phyloP scores from a whole-genome alignment of 1,140 invertebrate species.

The Brachionus rotundiformis region DNA sequence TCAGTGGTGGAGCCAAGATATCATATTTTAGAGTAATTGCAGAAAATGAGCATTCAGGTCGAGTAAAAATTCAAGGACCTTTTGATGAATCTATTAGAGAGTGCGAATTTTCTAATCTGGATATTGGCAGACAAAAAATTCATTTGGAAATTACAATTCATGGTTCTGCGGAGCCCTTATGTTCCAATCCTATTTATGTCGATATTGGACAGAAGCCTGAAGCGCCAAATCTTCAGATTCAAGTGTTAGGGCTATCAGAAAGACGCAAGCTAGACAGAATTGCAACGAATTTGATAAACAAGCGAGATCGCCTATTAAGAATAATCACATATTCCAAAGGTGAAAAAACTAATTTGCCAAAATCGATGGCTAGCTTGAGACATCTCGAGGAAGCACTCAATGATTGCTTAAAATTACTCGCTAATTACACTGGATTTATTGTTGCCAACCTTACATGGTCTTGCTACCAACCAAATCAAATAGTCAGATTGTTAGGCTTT shows the following conservation, averaged over 20 bases:
- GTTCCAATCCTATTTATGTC: slow-evolving; percentile 59
- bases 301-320: slow-evolving; percentile 58
- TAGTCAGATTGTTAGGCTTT: slow-evolving; percentile 59
- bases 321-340: background rate
- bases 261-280: slow-evolving; percentile 61
- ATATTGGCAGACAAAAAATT: slow-evolving; percentile 40
- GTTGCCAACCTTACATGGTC: slow-evolving; percentile 62
- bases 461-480: slow-evolving; percentile 59
- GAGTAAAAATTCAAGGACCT: slow-evolving; percentile 21
- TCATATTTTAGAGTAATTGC: slow-evolving; percentile 61
- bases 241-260: slow-evolving; percentile 61
- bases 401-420: slow-evolving; percentile 58
- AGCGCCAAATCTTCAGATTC: slow-evolving; percentile 60
- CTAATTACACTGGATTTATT: slow-evolving; percentile 61
- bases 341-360: slow-evolving; percentile 55
- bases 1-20: slow-evolving; percentile 62
- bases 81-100: slow-evolving; percentile 31
- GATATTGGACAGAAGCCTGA: slow-evolving; percentile 59
- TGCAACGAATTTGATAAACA: slow-evolving; percentile 62
- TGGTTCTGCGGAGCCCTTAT: slow-evolving; percentile 59
- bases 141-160: slow-evolving; percentile 56
- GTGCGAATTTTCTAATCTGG: slow-evolving; percentile 24
- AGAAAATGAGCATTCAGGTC: slow-evolving; percentile 8
- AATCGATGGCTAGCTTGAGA: slow-evolving; percentile 58
- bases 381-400: slow-evolving; percentile 61